Percentiles rank a stretch among this genome's conserved stretches.
Evolutionary conservation across 2,113 vertebrate genomes (phyloP).

Genomic region (Aptenodytes patagonicus): DNA sequence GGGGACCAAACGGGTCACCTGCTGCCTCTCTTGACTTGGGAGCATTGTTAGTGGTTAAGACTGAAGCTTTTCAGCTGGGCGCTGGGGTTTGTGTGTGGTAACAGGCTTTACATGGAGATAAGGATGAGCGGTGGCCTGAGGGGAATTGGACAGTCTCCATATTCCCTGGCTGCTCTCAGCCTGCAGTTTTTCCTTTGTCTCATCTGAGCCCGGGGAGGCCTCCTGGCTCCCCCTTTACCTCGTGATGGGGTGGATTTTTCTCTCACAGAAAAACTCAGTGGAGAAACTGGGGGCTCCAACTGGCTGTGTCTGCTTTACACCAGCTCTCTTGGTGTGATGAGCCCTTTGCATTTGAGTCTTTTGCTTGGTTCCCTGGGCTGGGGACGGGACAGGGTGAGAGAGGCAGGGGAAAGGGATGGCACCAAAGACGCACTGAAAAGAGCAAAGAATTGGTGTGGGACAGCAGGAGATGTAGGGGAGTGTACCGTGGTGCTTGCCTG

Average conservation of each 20-base stretch:
- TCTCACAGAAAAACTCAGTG: neutral
- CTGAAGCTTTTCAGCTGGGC: neutral
- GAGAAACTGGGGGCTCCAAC: neutral
- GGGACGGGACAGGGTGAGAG: neutral
- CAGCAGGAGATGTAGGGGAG: neutral
- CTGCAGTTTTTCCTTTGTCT: neutral
- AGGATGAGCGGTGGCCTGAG: neutral
- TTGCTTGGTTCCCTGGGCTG: neutral
- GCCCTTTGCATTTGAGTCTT: neutral
- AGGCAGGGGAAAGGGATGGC: neutral
- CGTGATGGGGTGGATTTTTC: neutral
- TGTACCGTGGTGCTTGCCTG: neutral
- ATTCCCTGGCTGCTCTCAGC: neutral
- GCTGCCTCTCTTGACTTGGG: neutral
- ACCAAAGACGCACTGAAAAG: neutral
- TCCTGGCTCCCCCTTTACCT: neutral
- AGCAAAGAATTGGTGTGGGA: neutral
- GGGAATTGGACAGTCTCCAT: neutral
- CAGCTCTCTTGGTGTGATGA: neutral
- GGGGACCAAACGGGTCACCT: neutral
- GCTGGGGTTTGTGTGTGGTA: neutral
- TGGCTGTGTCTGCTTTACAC: neutral
- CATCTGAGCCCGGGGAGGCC: accelerated
- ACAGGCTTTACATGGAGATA: neutral
- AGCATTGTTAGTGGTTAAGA: neutral